These are phyloP conservation scores for Scomberomorus guttatus DNA, from an alignment of 2,797 vertebrate genomes.

Conservation along the genomic window DNA sequence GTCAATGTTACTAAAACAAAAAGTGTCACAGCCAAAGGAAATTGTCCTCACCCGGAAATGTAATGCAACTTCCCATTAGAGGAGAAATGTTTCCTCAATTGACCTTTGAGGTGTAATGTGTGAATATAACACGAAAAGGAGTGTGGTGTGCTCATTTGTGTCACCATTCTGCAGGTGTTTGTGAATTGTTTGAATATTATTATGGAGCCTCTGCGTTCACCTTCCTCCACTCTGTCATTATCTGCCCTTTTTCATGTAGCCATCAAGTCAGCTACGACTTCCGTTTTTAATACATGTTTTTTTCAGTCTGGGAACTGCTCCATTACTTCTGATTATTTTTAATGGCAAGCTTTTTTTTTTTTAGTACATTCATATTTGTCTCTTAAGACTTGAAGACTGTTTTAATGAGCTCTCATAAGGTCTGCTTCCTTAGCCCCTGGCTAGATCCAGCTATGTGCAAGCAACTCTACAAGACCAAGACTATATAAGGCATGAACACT, in stretches of 20 bases:
- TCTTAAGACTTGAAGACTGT: slow-evolving; percentile 73
- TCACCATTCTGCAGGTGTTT: slow-evolving; percentile 20
- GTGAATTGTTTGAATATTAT: slow-evolving; percentile 34
- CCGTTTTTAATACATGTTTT: slow-evolving; percentile 54
- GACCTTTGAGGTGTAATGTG: slow-evolving; percentile 67
- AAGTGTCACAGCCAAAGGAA: slow-evolving; percentile 17
- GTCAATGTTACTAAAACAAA: slow-evolving; percentile 49
- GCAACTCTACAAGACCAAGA: slow-evolving; percentile 74
- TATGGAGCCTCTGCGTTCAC: neutral
- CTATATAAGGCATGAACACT: slow-evolving; percentile 86
- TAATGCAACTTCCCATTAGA: slow-evolving; percentile 51
- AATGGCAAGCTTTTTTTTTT: slow-evolving; percentile 64
- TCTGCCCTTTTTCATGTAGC: slow-evolving; percentile 24
- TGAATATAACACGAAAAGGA: slow-evolving; percentile 24
- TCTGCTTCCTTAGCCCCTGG: slow-evolving; percentile 78
- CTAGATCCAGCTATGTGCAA: slow-evolving; percentile 75
- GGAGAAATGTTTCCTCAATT: slow-evolving; percentile 42
- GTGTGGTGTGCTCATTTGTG: slow-evolving; percentile 35
- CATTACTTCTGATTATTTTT: slow-evolving; percentile 74
- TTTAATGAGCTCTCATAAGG: slow-evolving; percentile 83
- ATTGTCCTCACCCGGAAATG: slow-evolving; percentile 41
- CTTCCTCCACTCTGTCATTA: slow-evolving; percentile 26
- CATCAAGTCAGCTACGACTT: slow-evolving; percentile 35
- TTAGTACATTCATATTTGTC: slow-evolving; percentile 69
- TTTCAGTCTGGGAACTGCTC: slow-evolving; percentile 60